These are phyloP conservation scores for Parasteatoda lunata DNA, from an alignment of 2,888 invertebrate genomes.

Conservation along the genomic window DNA sequence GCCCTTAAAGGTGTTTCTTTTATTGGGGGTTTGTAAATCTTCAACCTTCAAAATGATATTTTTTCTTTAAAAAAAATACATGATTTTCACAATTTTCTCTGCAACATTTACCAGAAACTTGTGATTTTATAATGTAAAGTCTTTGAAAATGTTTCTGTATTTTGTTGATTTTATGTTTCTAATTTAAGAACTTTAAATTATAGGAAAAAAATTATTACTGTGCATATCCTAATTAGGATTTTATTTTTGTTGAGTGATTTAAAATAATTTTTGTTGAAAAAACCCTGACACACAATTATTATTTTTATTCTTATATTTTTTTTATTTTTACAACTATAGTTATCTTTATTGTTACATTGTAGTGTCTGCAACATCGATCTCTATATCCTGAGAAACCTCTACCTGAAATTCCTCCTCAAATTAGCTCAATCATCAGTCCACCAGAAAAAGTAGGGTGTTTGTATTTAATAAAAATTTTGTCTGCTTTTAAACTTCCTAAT, in stretches of 20 bases:
- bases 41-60: too few species aligned
- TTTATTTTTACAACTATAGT: not conserved
- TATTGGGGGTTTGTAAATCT: too few species aligned
- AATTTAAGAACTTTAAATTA: not conserved
- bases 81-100: too few species aligned
- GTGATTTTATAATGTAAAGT: too few species aligned
- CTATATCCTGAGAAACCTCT: constrained; percentile 79
- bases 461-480: not conserved
- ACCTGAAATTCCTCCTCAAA: constrained; percentile 75
- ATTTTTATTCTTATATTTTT: not conserved
- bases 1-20: too few species aligned
- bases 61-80: too few species aligned
- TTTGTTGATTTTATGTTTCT: not conserved
- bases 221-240: not conserved
- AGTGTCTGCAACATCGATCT: constrained; percentile 79
- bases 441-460: constrained; percentile 35
- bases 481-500: constrained; percentile 1
- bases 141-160: too few species aligned
- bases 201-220: not conserved
- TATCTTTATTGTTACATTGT: constrained; percentile 29
- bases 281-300: not conserved
- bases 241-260: not conserved
- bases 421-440: constrained; percentile 47
- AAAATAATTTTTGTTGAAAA: not conserved
- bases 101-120: too few species aligned